Evolutionary conservation across 2,888 invertebrate species (phyloP), one percentile per base, ranked within the genome.

Genomic region (Amiota minor): DNA sequence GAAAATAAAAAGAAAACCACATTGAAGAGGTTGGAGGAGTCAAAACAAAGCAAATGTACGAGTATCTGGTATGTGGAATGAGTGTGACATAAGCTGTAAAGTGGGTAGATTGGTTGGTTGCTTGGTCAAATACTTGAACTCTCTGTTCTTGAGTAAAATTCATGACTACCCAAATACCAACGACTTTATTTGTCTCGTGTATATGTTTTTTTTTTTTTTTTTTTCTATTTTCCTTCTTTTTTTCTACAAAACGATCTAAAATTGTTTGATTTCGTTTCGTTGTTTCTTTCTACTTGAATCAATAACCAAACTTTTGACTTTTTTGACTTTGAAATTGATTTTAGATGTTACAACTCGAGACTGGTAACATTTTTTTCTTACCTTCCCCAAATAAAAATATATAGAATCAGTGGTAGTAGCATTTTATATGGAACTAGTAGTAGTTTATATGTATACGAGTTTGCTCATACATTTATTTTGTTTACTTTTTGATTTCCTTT

Each of bases 51-150:
- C 14, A 35, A 35, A 23, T 2, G 14, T 11, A 18, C 10, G 2
- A 20, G 11, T 12, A 18, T 61, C 9, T 14, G 23, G 20, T 20
- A 61, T 20, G n/a, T 12, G 20, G 35, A 35, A 62, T 10, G 45
- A 62, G 62, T 62, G 12, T n/a, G 35, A 35, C 4, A 53, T 12
- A 53, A 53, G 62, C n/a, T 11, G 45, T n/a, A 59, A 23, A 11
- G 59, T 18, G 18, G 18, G 20, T 20, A 59, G 23, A 16, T 56
- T 18, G 20, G 59, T 59, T 59, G 20, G 45, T 56, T 18, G 20
- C 20, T 59, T 59, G 20, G 45, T 35, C 47, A 65, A 49, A 65
- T 47, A 65, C 65, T 65, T 65, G 65, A 65, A 49, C 65, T 65
- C 20, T 47, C 20, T 65, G 65, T 65, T 45, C 12, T 35, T 23